These are phyloP conservation scores for Scomber colias DNA, from an alignment of 2,113 vertebrate species.

Conservation along the genomic window DNA sequence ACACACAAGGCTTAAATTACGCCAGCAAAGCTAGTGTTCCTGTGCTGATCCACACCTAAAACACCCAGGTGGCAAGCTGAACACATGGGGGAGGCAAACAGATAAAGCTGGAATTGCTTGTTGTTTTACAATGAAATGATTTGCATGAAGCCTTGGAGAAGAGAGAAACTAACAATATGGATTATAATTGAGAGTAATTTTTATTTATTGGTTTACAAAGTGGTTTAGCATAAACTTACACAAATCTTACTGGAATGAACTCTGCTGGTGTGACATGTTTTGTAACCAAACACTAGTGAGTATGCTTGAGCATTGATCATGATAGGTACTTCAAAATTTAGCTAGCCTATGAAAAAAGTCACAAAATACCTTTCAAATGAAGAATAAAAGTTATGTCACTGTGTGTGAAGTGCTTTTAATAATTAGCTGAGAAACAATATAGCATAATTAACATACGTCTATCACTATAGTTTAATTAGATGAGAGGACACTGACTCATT, in stretches of 20 bases:
- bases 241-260: constrained; percentile 14
- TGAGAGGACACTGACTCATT: no score
- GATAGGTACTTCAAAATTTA: no score
- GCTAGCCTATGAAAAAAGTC: neutral
- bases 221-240: constrained; percentile 27
- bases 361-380: constrained; percentile 15
- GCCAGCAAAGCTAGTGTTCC: constrained; percentile 36
- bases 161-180: constrained; percentile 1
- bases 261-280: neutral
- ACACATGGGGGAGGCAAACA: neutral
- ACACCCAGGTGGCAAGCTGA: constrained; percentile 42
- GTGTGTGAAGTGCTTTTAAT: neutral
- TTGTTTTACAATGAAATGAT: constrained; percentile 44
- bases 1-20: constrained; percentile 23
- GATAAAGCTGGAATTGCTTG: constrained; percentile 41
- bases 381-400: neutral
- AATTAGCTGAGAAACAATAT: neutral
- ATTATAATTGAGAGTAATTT: constrained; percentile 13
- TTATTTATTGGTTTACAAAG: constrained; percentile 26
- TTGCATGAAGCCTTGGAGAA: constrained; percentile 31
- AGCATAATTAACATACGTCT: neutral
- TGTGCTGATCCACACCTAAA: constrained; percentile 43
- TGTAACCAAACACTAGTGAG: constrained; percentile 15
- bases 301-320: neutral
- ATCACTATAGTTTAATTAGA: no score